Conservation (phyloP, 2,113 vertebrate species). For the Bubo blakistoni region DNA sequence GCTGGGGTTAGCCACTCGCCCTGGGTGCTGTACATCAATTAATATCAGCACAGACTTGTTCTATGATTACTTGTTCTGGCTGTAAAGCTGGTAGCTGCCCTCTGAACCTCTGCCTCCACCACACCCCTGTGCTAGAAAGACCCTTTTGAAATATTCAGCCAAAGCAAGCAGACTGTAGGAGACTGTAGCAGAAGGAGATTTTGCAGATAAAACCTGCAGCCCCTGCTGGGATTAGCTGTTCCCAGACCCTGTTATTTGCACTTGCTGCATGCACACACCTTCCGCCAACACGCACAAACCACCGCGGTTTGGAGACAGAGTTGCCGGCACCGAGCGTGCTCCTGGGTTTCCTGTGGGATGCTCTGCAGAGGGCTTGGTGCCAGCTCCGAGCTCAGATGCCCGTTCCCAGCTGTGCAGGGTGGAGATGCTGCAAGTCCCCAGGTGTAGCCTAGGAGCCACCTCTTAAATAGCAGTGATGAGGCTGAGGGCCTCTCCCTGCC, state of each 20-base stretch:
- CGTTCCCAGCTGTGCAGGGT: background rate
- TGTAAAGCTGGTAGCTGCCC: background rate
- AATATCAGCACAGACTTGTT: background rate
- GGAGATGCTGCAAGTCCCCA: background rate
- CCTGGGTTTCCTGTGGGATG: background rate
- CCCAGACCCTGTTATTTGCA: background rate
- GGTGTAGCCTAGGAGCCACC: background rate
- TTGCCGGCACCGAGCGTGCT: fast-evolving
- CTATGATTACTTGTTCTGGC: background rate
- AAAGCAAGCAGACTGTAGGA: background rate
- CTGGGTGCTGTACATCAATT: background rate
- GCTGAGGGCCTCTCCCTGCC: background rate
- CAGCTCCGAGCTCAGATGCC: fast-evolving
- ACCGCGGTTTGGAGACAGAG: background rate
- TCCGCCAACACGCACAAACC: fast-evolving
- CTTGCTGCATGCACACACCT: background rate
- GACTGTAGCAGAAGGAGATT: background rate
- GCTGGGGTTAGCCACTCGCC: background rate
- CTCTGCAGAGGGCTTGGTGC: background rate
- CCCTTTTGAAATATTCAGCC: background rate
- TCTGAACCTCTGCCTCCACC: too few relatives aligned
- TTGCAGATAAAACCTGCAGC: background rate
- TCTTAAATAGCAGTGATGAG: background rate
- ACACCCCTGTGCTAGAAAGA: background rate
- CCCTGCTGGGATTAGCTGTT: background rate